These are phyloP conservation scores for Dexiosoma caninum DNA, from an alignment of 2,888 invertebrate genomes.

Conservation along the genomic window DNA sequence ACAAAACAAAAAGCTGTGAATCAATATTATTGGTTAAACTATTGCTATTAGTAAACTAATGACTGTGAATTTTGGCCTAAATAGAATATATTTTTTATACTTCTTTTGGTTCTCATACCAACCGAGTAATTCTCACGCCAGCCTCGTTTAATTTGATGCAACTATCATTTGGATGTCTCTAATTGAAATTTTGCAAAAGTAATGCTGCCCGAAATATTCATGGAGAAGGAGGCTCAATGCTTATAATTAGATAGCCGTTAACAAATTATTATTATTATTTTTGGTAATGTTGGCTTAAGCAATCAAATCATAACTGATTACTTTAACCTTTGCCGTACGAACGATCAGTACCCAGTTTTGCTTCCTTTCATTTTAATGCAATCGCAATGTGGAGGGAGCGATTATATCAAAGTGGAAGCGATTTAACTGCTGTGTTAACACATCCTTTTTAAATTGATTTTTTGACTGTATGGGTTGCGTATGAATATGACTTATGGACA, in stretches of 20 bases:
- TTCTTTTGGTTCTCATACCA: too few relatives aligned
- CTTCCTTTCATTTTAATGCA: neutral
- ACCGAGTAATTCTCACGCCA: too few relatives aligned
- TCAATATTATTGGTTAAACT: too few relatives aligned
- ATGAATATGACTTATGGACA: slow-evolving; percentile 58
- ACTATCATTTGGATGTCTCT: neutral
- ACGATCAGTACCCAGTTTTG: neutral
- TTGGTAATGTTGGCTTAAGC: slow-evolving; percentile 9
- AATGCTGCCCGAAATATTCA: neutral
- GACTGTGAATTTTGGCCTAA: too few relatives aligned
- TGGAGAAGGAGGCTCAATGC: neutral
- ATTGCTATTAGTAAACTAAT: too few relatives aligned
- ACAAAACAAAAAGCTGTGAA: too few relatives aligned
- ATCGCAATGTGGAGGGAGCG: neutral
- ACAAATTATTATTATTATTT: slow-evolving; percentile 25
- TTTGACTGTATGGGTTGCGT: slow-evolving; percentile 25
- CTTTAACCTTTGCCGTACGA: slow-evolving; percentile 31
- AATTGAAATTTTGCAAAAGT: neutral
- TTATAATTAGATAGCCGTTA: slow-evolving; percentile 13
- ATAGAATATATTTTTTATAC: too few relatives aligned
- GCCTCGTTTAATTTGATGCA: too few relatives aligned
- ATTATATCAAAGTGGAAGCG: slow-evolving; percentile 22
- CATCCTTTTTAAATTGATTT: slow-evolving; percentile 61
- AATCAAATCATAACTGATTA: slow-evolving; percentile 48
- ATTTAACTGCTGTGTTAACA: slow-evolving; percentile 57